Percentiles rank a stretch among this genome's conserved stretches.
phyloP scores from a whole-genome alignment of 92 coral and sea anemone species.

The Porites cylindrica region DNA sequence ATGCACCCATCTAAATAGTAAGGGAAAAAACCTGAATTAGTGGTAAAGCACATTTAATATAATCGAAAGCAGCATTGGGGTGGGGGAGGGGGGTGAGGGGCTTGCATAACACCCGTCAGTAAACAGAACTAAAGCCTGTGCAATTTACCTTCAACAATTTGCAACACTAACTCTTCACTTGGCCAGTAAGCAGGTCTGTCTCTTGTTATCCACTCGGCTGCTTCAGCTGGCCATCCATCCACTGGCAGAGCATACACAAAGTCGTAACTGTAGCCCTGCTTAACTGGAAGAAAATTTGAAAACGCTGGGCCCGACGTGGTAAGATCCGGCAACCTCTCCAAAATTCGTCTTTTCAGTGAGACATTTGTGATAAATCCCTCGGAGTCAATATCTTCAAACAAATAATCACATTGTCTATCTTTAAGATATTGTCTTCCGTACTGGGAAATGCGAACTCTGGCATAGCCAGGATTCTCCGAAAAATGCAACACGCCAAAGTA shows the following conservation, averaged over 20 bases:
- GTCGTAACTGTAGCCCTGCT: conserved; percentile 32
- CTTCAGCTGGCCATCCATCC: conserved; percentile 25
- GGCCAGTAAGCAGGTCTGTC: conserved; percentile 34
- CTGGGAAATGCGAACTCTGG: conserved; percentile 24
- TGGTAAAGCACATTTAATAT: neutral
- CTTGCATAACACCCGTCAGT: neutral
- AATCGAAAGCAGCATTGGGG: neutral
- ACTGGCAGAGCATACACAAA: conserved; percentile 36
- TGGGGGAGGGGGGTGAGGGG: neutral
- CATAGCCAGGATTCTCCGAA: conserved; percentile 24
- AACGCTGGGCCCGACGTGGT: conserved; percentile 33
- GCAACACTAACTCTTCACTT: conserved; percentile 14
- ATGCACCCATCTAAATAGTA: conserved; percentile 23
- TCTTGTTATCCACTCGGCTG: conserved; percentile 35
- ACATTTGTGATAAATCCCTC: conserved; percentile 26
- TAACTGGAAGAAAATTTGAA: conserved; percentile 11
- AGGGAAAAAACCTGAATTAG: neutral
- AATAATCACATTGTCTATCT: conserved; percentile 25
- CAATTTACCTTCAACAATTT: conserved; percentile 13
- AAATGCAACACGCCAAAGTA: conserved; percentile 12
- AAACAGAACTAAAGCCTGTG: neutral
- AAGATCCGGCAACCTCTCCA: neutral
- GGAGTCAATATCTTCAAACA: conserved; percentile 18
- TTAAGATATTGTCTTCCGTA: conserved; percentile 25
- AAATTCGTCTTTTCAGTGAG: conserved; percentile 20